Evolutionary conservation across 2,888 invertebrate species (phyloP), one percentile per base, ranked within the genome.

Genomic region (Hirtodrosophila alboralis): DNA sequence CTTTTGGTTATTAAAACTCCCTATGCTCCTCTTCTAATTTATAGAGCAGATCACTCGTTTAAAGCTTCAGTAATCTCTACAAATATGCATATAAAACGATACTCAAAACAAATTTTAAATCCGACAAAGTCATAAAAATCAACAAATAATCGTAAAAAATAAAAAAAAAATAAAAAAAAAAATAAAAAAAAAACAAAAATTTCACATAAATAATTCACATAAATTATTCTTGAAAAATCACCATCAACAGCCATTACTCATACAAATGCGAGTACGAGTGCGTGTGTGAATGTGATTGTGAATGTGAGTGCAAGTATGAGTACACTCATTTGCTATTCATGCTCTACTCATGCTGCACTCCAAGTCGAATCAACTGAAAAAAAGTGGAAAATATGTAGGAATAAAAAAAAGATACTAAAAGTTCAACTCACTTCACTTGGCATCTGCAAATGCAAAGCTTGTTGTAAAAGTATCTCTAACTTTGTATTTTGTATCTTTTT

Each of bases 281-380:
- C 18, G 18, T 4, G 18, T 21, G 5, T 44, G 51, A 21, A 21
- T 21, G 5, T 28, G 44, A 26, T 9, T 43, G 27, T 16, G 23
- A 38, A 37, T 45, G 30, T 38, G 44, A 62, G 51, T 47, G 33
- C 9, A 27, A 36, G n/a, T 36, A 10, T 40, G 45, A 63, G 51
- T 48, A 37, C 45, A 65, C 51, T 71, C 66, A 69, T 65, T 70
- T 65, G 65, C 37, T 34, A 68, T 68, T 51, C 64, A 47, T 33
- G 34, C 34, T 18, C 23, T 36, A 48, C 34, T 44, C 52, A 49
- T n/a, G 16, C 21, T 47, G 26, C 28, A 34, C 33, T 51, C 28
- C 13, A 43, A 18, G 12, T 14, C 4, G 27, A 26, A 14, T 7
- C 1, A 9, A 10, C 8, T n/a, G 7, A 52, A 30, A 9, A 62